Base-by-base conservation (phyloP, 2,888 invertebrate species). In the Acheta domesticus region DNA sequence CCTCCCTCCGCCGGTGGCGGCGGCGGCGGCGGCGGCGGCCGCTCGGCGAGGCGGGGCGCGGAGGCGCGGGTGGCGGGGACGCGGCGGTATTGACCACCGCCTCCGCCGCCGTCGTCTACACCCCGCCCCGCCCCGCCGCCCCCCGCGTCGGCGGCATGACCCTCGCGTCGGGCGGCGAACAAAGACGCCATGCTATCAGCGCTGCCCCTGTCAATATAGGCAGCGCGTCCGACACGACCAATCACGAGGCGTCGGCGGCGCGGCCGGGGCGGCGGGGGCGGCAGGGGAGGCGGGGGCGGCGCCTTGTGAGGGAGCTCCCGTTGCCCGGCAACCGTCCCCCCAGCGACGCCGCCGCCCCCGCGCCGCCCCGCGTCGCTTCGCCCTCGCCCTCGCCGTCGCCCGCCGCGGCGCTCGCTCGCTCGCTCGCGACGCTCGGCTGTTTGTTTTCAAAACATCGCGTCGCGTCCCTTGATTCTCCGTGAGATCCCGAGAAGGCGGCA, bases 111-210 rank as follows among this genome's bases (percentile, higher is more conserved):
- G 19, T n/a, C 62, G 62, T 19, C 62, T 19, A 62, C 62, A 4
- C 62, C n/a, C 62, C 62, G 11, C 16, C n/a, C 1, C 62, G 12
- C n/a, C n/a, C 12, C 62, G 14, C 62, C n/a, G 4, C n/a, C n/a
- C 14, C 62, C 14, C 62, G 62, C 16, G 14, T 62, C n/a, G 62
- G 62, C n/a, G 62, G 62, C 62, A 8, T 62, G 62, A 62, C 62
- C 62, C 62, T 62, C 16, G 14, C 14, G 62, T 62, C 62, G 62
- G 14, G 62, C 62, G 62, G 62, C 62, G 62, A 62, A 62, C 62
- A 62, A 62, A 62, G 62, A 62, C 62, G 62, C 62, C 62, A 62
- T 62, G 62, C 62, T 62, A 62, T 62, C 62, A 62, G 62, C 62
- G 16, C 16, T 1, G 62, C 16, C 62, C 62, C 62, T 62, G 62